Conservation (phyloP, 2,113 vertebrate genomes). For the Tilapia sparmanii region DNA sequence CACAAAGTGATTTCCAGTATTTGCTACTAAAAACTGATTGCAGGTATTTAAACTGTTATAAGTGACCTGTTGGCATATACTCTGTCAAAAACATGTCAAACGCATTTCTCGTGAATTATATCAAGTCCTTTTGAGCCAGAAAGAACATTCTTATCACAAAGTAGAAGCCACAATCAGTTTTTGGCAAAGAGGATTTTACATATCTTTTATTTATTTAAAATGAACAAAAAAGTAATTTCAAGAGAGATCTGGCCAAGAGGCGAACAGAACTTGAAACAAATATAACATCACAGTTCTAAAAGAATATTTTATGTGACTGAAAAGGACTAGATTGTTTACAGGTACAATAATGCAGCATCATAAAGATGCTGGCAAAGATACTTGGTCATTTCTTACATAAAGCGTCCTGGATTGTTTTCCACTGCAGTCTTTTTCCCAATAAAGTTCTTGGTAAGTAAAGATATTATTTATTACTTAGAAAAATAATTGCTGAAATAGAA, state of each 20-base stretch:
- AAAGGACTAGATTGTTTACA: neutral
- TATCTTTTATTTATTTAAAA: neutral
- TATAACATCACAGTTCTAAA: neutral
- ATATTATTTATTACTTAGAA: neutral
- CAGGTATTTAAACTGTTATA: neutral
- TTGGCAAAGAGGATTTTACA: neutral
- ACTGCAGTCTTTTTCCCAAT: neutral
- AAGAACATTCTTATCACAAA: neutral
- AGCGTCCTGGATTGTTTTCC: neutral
- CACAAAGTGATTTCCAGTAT: neutral
- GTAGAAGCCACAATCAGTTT: neutral
- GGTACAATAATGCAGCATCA: neutral
- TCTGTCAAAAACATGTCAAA: neutral
- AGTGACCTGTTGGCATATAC: neutral
- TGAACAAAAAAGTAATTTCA: neutral
- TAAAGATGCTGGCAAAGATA: neutral
- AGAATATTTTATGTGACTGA: neutral
- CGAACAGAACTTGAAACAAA: neutral
- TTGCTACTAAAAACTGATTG: neutral
- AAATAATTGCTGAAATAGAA: neutral
- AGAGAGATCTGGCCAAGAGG: neutral
- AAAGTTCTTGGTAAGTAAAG: neutral
- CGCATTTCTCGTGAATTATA: neutral
- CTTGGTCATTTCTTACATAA: neutral
- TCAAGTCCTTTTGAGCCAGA: neutral